Evolutionary conservation across 2,113 vertebrate species (phyloP).

Genomic region (Chrysemys picta): DNA sequence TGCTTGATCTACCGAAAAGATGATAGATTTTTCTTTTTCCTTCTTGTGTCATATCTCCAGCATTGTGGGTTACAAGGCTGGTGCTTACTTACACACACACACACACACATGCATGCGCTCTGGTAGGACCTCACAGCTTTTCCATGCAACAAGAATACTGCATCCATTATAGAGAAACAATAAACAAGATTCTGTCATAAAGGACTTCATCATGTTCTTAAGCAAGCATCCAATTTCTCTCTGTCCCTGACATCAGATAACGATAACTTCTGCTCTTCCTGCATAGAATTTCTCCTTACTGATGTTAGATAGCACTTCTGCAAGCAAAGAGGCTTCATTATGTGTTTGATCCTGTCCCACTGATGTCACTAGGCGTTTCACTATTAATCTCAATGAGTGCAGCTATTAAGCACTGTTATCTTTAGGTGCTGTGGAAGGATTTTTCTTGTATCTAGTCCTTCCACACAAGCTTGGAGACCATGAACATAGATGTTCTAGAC

Average conservation of each 20-base stretch:
- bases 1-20: neutral
- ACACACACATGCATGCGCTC: neutral
- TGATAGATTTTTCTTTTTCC: neutral
- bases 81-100: neutral
- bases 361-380: neutral
- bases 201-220: neutral
- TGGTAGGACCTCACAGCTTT: neutral
- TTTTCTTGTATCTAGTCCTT: neutral
- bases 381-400: neutral
- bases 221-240: neutral
- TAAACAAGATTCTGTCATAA: neutral
- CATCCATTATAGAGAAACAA: neutral
- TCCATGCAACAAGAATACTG: neutral
- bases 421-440: neutral
- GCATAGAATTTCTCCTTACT: neutral
- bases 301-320: neutral
- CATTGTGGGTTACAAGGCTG: neutral
- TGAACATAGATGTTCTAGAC: neutral
- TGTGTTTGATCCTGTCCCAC: neutral
- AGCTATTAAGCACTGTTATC: neutral
- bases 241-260: neutral
- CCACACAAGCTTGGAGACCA: neutral
- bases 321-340: neutral
- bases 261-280: neutral
- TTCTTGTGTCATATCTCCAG: neutral